Evolutionary conservation across 2,797 vertebrate genomes (phyloP).

Genomic region (Macrochelys suwanniensis): DNA sequence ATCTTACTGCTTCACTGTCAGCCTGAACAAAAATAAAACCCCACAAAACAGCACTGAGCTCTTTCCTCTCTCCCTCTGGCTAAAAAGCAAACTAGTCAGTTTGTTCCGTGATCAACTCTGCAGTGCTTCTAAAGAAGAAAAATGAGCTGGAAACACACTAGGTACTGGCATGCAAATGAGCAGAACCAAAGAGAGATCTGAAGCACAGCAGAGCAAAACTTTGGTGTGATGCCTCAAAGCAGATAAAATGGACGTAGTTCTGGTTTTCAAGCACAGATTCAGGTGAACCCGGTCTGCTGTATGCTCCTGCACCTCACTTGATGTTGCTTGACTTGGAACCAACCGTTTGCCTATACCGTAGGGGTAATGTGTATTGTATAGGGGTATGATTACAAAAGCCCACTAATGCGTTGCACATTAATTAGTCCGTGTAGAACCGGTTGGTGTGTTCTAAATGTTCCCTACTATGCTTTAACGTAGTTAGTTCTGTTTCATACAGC

Average conservation of each 20-base stretch:
- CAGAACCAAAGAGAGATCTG: background rate
- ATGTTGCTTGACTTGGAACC: background rate
- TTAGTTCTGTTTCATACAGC: background rate
- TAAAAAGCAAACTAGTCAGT: background rate
- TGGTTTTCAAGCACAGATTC: background rate
- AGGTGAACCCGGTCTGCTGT: fast-evolving
- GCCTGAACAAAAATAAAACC: background rate
- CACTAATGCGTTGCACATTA: background rate
- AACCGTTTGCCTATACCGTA: background rate
- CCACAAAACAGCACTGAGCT: background rate
- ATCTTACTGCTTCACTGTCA: background rate
- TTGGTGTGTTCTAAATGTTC: background rate
- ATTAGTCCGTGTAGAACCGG: background rate
- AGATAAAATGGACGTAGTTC: background rate
- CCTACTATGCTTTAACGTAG: background rate
- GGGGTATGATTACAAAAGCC: background rate
- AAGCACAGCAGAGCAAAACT: background rate
- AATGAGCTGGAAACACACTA: background rate
- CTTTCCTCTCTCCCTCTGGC: background rate
- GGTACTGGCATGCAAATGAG: background rate
- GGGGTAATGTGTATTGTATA: background rate
- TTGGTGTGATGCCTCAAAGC: background rate
- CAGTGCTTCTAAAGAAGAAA: background rate
- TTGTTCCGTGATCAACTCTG: background rate
- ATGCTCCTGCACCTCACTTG: background rate